Conservation (phyloP, 2,888 invertebrate species). For the Graphium colonna region DNA sequence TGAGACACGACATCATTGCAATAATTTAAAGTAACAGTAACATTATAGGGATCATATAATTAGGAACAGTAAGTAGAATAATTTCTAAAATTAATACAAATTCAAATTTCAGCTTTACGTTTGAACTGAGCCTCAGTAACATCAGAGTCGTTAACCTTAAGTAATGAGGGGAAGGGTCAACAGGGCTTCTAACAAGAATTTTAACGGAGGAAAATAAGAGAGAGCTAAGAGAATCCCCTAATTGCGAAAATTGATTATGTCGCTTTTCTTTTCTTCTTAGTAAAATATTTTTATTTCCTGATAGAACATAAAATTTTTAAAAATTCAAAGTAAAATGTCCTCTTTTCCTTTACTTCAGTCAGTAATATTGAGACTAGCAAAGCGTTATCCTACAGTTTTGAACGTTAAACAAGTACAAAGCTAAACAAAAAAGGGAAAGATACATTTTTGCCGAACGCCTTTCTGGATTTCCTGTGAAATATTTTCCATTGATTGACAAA, state of each 20-base stretch:
- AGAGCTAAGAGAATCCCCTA: not conserved
- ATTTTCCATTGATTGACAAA: no score
- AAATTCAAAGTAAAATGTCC: not conserved
- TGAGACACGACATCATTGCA: no score
- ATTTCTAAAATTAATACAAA: not conserved
- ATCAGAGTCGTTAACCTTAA: not conserved
- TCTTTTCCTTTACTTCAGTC: no score
- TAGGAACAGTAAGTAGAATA: no score
- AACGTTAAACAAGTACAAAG: no score
- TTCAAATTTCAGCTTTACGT: not conserved
- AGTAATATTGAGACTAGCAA: no score
- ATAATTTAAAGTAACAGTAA: no score
- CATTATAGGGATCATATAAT: no score
- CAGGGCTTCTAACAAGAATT: not conserved
- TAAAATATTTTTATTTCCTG: not conserved
- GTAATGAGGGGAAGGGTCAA: not conserved
- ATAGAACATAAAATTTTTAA: not conserved
- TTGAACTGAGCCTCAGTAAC: not conserved
- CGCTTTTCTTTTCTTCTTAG: not conserved
- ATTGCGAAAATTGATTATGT: not conserved
- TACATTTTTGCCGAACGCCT: no score
- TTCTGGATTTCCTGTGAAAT: no score
- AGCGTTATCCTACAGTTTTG: no score
- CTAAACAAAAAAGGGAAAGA: no score
- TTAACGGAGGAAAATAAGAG: conserved; percentile 5